phyloP scores from a whole-genome alignment of 2,888 invertebrate species.

The Brassicogethes aeneus region DNA sequence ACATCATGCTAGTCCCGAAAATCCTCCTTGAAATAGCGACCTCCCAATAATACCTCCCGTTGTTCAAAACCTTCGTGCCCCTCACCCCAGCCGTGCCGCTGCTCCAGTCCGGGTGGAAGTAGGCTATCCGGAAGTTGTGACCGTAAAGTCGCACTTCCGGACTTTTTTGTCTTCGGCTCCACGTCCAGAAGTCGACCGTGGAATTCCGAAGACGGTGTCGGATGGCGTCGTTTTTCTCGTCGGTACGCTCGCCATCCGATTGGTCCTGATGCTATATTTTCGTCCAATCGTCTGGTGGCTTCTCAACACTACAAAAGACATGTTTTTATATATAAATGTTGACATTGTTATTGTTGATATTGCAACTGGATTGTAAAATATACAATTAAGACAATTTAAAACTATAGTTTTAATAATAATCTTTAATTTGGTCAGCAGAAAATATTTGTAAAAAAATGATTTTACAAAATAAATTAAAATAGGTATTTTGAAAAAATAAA shows the following conservation, averaged over 20 bases:
- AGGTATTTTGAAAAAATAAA: too few relatives aligned
- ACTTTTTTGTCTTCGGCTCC: slow-evolving; percentile 52
- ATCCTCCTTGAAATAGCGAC: slow-evolving; percentile 50
- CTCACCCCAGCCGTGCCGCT: slow-evolving; percentile 64
- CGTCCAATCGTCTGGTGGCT: slow-evolving; percentile 12
- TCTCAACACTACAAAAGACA: slow-evolving; percentile 12
- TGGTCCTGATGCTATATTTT: slow-evolving; percentile 17
- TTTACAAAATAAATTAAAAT: too few relatives aligned
- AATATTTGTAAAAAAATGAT: too few relatives aligned
- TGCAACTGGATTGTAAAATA: too few relatives aligned
- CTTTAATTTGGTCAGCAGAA: too few relatives aligned
- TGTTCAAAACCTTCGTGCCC: slow-evolving; percentile 56
- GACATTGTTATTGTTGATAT: too few relatives aligned
- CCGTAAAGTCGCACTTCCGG: slow-evolving; percentile 51
- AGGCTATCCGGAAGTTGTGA: slow-evolving; percentile 47
- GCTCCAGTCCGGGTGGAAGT: slow-evolving; percentile 70
- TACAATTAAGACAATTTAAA: too few relatives aligned
- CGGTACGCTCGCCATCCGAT: slow-evolving; percentile 11
- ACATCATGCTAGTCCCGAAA: slow-evolving; percentile 70
- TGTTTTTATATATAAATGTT: too few relatives aligned
- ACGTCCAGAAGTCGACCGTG: slow-evolving; percentile 59
- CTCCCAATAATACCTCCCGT: slow-evolving; percentile 58
- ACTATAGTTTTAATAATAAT: too few relatives aligned
- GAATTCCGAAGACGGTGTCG: slow-evolving; percentile 14
- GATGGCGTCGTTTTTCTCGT: slow-evolving; percentile 2